Percentiles rank a stretch among this genome's conserved stretches.
These are phyloP conservation scores for Auanema freiburgensis DNA, from an alignment of 2,888 invertebrate genomes.

Conservation along the genomic window DNA sequence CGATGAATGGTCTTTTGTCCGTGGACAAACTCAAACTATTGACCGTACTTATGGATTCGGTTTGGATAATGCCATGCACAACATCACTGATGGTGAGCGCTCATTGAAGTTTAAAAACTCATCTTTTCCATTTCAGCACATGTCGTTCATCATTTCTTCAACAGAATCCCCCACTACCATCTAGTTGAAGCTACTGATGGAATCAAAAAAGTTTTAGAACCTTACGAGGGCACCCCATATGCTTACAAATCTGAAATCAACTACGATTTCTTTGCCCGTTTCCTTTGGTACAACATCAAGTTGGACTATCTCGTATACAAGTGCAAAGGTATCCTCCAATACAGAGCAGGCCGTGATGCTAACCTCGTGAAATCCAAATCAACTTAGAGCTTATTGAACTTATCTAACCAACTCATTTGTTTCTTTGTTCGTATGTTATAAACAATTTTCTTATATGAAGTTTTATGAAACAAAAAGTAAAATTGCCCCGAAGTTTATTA, in stretches of 20 bases:
- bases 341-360: conserved; percentile 27
- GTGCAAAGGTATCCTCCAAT: conserved; percentile 54
- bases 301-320: conserved; percentile 55
- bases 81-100: conserved; percentile 37
- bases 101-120: not conserved
- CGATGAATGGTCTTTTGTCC: conserved; percentile 46
- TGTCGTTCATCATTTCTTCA: conserved; percentile 61
- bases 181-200: conserved; percentile 57
- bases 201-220: conserved; percentile 39
- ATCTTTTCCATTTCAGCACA: conserved; percentile 35
- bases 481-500: too few species aligned
- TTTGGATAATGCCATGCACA: conserved; percentile 38
- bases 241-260: conserved; percentile 49
- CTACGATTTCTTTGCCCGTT: conserved; percentile 51
- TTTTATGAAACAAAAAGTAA: too few species aligned
- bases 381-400: too few species aligned
- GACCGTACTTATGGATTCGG: conserved; percentile 45
- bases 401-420: too few species aligned
- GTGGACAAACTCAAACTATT: conserved; percentile 44
- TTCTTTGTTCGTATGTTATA: too few species aligned
- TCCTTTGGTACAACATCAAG: conserved; percentile 52
- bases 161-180: conserved; percentile 56
- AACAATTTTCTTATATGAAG: too few species aligned
- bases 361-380: too few species aligned
- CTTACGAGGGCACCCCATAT: conserved; percentile 42